phyloP scores from a whole-genome alignment of 2,113 vertebrate genomes.

The Mesocricetus auratus region DNA sequence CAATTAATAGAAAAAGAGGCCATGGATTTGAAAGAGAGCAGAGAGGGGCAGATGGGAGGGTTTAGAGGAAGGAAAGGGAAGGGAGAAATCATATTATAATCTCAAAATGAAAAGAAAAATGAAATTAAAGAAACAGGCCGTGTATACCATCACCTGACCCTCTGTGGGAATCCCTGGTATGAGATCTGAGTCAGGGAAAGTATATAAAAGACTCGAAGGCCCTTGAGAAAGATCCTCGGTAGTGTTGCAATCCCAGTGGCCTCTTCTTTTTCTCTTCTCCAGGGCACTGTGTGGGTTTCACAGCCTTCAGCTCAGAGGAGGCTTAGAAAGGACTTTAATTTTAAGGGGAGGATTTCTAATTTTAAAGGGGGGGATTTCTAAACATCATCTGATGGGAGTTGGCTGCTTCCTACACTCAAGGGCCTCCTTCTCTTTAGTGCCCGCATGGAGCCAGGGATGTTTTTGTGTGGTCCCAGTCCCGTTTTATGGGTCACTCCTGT shows the following conservation, averaged over 20 bases:
- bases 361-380: constrained; percentile 48
- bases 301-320: constrained; percentile 39
- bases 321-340: constrained; percentile 37
- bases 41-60: background rate
- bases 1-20: background rate
- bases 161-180: background rate
- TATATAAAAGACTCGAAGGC: constrained; percentile 39
- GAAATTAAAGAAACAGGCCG: too few species aligned
- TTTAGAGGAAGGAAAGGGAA: background rate
- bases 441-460: constrained; percentile 47
- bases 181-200: background rate
- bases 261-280: constrained; percentile 12
- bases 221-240: constrained; percentile 50
- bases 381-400: constrained; percentile 34
- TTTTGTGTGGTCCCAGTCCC: constrained; percentile 74
- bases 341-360: constrained; percentile 46
- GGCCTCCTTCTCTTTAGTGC: constrained; percentile 75
- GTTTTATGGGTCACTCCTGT: constrained; percentile 69
- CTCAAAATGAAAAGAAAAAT: background rate
- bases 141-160: background rate
- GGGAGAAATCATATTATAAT: background rate
- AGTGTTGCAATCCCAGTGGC: background rate
- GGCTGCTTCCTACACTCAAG: constrained; percentile 48
- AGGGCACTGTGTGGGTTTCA: background rate
- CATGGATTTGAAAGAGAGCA: background rate